Base-by-base conservation (phyloP, 2,797 vertebrate genomes). In the Hephaestus fuliginosus region DNA sequence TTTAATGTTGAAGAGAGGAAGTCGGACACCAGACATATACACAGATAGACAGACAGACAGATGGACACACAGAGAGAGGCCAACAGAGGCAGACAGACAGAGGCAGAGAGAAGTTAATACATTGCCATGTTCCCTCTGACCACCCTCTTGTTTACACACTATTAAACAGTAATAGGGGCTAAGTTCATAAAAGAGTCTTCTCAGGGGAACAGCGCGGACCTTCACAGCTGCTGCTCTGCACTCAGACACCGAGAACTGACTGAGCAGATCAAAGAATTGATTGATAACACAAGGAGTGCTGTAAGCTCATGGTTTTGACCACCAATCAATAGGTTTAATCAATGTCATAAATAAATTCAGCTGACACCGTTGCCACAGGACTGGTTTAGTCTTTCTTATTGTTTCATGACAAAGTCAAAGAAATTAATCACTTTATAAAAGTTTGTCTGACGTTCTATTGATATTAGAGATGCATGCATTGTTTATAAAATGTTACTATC, bases 141-240 rank as follows among this genome's bases (percentile, higher is more conserved):
- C 86, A 89, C 57, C 60, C 70, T 88, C 74, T 86, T 92, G 88
- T 92, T 93, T 92, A 91, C 87, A 90, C 87, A 90, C 76, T 88
- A 90, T 94, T 88, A 88, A 91, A 92, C 89, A 86, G 86, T 91
- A 89, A 91, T 77, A 82, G 87, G 67, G 81, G 81, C 80, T 78
- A 75, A 90, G 88, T 87, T 91, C 84, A 92, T 90, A 76, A 92
- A 82, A 78, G 74, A 74, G 55, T 90, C 86, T 70, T 81, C 86
- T 88, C 82, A 44, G 18, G 80, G 86, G 87, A 87, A 15, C 55
- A 62, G 58, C 67, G 46, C 64, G n/a, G 69, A 84, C 71, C 52
- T 62, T 84, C 36, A 72, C 44, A 69, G 87, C 77, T 71, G 61
- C 81, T 66, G 53, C 69, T 82, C 58, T 64, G 73, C 36, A 48